Percentiles rank a stretch among this genome's conserved stretches.
Conservation (phyloP, 2,888 invertebrate genomes). For the Eupithecia vulgata region DNA sequence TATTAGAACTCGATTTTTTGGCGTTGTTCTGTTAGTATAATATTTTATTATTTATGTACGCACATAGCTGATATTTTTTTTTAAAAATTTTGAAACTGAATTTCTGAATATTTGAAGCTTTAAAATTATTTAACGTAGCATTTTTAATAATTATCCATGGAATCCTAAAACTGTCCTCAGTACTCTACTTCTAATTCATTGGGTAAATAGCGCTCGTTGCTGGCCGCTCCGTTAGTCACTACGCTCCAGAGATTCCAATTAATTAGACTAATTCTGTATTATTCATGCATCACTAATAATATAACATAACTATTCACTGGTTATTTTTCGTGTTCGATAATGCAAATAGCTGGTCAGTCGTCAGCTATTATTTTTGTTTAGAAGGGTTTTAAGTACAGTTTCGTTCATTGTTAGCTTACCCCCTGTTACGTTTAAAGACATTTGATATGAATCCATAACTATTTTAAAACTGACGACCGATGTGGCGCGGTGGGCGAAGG, state of each 20-base stretch:
- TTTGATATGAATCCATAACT: no score
- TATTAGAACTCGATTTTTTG: background rate
- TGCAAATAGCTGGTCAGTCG: background rate
- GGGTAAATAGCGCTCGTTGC: slow-evolving; percentile 9
- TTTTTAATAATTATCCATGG: background rate
- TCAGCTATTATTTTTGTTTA: background rate
- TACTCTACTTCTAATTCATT: background rate
- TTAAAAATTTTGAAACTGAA: no score
- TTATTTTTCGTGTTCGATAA: slow-evolving; percentile 12
- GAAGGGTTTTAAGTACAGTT: background rate
- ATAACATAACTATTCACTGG: slow-evolving; percentile 28
- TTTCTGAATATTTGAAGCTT: no score
- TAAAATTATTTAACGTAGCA: no score
- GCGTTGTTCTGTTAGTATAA: no score
- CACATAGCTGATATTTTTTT: no score
- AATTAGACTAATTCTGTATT: slow-evolving; percentile 30
- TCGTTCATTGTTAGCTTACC: no score
- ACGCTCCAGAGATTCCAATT: slow-evolving; percentile 31
- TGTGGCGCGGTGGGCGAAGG: no score
- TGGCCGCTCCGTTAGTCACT: slow-evolving; percentile 8
- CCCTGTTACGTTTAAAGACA: no score
- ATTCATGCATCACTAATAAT: slow-evolving; percentile 31
- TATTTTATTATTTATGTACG: no score
- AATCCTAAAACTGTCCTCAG: background rate
- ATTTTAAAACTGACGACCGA: no score